These are phyloP conservation scores for Azemiops feae DNA, from an alignment of 2,113 vertebrate genomes.

Conservation along the genomic window DNA sequence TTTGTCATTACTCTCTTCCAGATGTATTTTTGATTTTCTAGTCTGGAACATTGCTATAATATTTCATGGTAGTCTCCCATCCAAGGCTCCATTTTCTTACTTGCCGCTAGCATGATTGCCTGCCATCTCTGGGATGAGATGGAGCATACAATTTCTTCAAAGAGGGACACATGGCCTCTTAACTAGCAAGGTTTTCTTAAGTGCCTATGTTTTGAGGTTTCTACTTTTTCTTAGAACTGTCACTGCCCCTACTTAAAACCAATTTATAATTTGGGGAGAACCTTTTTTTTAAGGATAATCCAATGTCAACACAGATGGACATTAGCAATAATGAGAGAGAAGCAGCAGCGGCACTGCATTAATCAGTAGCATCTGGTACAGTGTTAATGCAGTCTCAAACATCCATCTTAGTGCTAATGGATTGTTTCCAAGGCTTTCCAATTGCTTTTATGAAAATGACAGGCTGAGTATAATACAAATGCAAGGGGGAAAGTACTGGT, in stretches of 20 bases:
- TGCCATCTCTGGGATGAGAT: not conserved
- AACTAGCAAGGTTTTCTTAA: not conserved
- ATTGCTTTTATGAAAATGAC: slow-evolving; percentile 12
- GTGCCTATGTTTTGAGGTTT: not conserved
- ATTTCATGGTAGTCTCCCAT: not conserved
- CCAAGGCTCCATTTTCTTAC: not conserved
- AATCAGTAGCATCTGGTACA: slow-evolving; percentile 17
- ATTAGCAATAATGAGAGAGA: not conserved
- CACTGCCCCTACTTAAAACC: not conserved
- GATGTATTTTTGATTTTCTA: not conserved
- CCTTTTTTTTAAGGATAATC: slow-evolving; percentile 18
- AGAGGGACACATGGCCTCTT: not conserved
- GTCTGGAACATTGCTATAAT: not conserved
- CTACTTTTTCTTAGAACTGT: not conserved
- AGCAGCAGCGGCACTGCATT: slow-evolving; percentile 3
- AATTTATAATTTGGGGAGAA: slow-evolving; percentile 9
- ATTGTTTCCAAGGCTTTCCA: slow-evolving; percentile 17
- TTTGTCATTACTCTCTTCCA: not conserved
- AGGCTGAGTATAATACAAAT: not conserved
- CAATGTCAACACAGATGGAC: slow-evolving; percentile 2
- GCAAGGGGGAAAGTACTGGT: not conserved
- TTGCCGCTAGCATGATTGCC: not conserved
- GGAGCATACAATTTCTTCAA: not conserved
- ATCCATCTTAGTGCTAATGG: slow-evolving; percentile 26
- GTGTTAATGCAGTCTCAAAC: slow-evolving; percentile 12